Conservation (phyloP, 2,888 invertebrate species). For the Linnaemya vulpina region DNA sequence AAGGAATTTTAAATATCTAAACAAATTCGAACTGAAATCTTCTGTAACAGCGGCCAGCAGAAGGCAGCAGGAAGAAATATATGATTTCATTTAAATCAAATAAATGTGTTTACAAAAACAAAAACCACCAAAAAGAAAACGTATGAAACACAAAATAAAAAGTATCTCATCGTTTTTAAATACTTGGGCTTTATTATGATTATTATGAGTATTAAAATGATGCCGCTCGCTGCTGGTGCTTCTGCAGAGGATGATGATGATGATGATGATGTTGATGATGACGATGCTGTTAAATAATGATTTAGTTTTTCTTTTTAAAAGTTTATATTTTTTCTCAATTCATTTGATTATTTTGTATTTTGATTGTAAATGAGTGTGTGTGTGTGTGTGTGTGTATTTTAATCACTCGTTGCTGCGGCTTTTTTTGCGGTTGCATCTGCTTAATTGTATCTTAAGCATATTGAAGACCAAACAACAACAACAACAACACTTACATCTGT, state of each 20-base stretch:
- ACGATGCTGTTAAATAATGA: slow-evolving; percentile 55
- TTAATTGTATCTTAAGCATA: slow-evolving; percentile 71
- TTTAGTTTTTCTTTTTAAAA: slow-evolving; percentile 60
- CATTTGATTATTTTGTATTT: slow-evolving; percentile 64
- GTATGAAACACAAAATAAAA: slow-evolving; percentile 25
- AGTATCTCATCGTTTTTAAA: slow-evolving; percentile 67
- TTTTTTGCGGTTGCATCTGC: slow-evolving; percentile 60
- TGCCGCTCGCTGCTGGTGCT: slow-evolving; percentile 38
- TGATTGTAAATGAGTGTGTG: slow-evolving; percentile 45
- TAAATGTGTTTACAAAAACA: slow-evolving; percentile 60
- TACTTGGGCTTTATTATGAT: slow-evolving; percentile 63
- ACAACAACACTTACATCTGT: slow-evolving; percentile 29
- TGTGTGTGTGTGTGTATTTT: neutral
- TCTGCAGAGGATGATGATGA: slow-evolving; percentile 22
- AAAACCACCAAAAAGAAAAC: slow-evolving; percentile 3
- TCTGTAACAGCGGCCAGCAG: slow-evolving; percentile 27
- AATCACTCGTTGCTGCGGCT: slow-evolving; percentile 33
- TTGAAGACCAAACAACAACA: slow-evolving; percentile 51
- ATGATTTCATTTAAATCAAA: slow-evolving; percentile 58
- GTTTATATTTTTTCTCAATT: slow-evolving; percentile 43
- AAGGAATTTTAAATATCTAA: slow-evolving; percentile 56
- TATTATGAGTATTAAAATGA: slow-evolving; percentile 53
- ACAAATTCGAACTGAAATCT: slow-evolving; percentile 55
- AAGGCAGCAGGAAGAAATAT: neutral
- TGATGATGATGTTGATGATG: slow-evolving; percentile 35